Evolutionary conservation across 2,113 vertebrate species (phyloP), one percentile per base, ranked within the genome.

Genomic region (Pontoporia blainvillei): DNA sequence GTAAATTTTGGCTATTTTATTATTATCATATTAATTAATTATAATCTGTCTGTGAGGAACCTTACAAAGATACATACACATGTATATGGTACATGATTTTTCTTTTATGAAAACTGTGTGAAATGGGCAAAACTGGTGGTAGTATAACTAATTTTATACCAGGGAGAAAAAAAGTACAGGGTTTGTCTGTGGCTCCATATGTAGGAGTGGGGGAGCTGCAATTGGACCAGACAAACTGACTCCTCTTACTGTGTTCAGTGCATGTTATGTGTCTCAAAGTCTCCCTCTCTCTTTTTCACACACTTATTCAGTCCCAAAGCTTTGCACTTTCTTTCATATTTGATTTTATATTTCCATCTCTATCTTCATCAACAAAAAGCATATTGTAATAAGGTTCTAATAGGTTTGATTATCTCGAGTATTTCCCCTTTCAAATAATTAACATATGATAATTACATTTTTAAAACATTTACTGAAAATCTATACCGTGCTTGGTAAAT

Each of bases 11-110:
- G 7, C 2, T n/a, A 31, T 23, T 31, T 61, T 76, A 18, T 59
- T 69, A 54, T 64, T 71, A 15, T 92, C 8, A 41, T 67, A 44
- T 85, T 93, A 76, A 46, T 72, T 34, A 84, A n/a, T 72, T 72
- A 62, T 25, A 41, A 5, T 7, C n/a, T 36, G 34, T 64, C 71
- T 78, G 8, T 31, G 13, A 83, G 20, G 6, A 75, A 92, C 0
- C 39, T 54, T 86, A 36, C 10, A 44, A 71, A 78, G 4, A 54
- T 36, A 39, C 13, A 49, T 29, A 57, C 6, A 62, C 2, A 39
- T 54, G 12, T 21, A 76, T 39, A 39, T 39, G 13, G 93, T 64
- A 66, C 7, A 44, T 54, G 27, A 20, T 21, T 52, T 72, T 89
- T 49, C 54, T 41, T 59, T 73, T 49, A 15, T 76, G 34, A 82